These are phyloP conservation scores for Myrmophylax atrothorax DNA, from an alignment of 2,113 vertebrate genomes.

Conservation along the genomic window DNA sequence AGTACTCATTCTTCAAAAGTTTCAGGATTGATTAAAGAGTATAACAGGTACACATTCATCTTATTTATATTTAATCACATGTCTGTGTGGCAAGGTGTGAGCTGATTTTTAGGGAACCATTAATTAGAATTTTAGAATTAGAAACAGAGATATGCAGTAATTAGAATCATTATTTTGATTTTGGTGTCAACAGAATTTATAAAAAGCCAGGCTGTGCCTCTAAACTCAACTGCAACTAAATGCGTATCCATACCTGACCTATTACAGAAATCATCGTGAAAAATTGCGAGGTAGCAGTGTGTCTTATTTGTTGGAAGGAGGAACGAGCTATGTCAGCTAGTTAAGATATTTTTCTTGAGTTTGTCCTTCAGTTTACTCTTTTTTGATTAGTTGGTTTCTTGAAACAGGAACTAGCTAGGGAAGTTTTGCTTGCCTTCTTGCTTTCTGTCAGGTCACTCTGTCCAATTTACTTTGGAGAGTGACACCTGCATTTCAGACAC, in stretches of 20 bases:
- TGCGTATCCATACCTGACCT: not conserved
- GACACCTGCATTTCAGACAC: not conserved
- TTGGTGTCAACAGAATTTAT: not conserved
- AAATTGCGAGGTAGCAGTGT: not conserved
- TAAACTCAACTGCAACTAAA: not conserved
- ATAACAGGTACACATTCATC: constrained; percentile 88
- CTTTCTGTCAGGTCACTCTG: not conserved
- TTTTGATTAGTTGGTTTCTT: not conserved
- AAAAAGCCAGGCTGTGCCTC: not conserved
- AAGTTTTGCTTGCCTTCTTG: not conserved
- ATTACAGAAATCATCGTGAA: not conserved
- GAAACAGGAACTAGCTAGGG: not conserved
- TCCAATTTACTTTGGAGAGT: not conserved
- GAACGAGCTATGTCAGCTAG: not conserved
- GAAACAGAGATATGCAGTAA: not conserved
- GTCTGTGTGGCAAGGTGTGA: fast-evolving
- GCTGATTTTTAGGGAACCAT: not conserved
- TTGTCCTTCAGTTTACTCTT: not conserved
- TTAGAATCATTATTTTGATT: not conserved
- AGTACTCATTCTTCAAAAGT: constrained; percentile 88
- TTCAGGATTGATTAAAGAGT: constrained; percentile 91
- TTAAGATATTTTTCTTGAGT: not conserved
- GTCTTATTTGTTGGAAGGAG: not conserved
- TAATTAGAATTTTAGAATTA: not conserved
- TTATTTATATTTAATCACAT: not conserved